A percentile compares a stretch with the other conserved stretches of the same genome.
These are phyloP conservation scores for Podargus strigoides DNA, from an alignment of 2,797 vertebrate species.

Conservation along the genomic window DNA sequence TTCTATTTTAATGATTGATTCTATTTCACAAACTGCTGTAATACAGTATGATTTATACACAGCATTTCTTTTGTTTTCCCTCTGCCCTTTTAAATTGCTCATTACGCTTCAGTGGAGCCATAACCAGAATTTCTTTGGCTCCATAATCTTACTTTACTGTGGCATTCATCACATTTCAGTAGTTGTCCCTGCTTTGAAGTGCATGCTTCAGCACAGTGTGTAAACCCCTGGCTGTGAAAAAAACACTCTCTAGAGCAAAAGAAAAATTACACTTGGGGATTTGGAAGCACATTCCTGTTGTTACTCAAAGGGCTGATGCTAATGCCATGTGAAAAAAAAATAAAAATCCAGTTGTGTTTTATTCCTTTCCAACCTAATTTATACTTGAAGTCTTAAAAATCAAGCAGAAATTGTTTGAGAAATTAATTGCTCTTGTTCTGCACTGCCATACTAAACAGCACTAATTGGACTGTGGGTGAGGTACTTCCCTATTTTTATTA, in stretches of 20 bases:
- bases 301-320: background rate
- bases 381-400: conserved; percentile 11
- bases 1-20: background rate
- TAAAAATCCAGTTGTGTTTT: background rate
- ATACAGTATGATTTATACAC: background rate
- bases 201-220: background rate
- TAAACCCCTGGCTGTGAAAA: background rate
- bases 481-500: background rate
- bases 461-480: conserved; percentile 26
- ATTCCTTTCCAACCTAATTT: background rate
- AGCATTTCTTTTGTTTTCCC: conserved; percentile 8
- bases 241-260: background rate
- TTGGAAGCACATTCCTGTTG: background rate
- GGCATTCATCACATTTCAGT: conserved; percentile 1
- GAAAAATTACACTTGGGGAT: background rate
- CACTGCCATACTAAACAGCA: background rate
- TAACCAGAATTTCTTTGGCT: background rate
- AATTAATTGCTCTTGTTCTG: conserved; percentile 21
- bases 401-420: conserved; percentile 24
- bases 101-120: background rate
- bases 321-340: background rate
- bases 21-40: background rate
- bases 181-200: background rate
- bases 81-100: background rate
- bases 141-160: background rate